Evolutionary conservation across 2,888 invertebrate genomes (phyloP), one percentile per base, ranked within the genome.

Genomic region (Mystacides longicornis): DNA sequence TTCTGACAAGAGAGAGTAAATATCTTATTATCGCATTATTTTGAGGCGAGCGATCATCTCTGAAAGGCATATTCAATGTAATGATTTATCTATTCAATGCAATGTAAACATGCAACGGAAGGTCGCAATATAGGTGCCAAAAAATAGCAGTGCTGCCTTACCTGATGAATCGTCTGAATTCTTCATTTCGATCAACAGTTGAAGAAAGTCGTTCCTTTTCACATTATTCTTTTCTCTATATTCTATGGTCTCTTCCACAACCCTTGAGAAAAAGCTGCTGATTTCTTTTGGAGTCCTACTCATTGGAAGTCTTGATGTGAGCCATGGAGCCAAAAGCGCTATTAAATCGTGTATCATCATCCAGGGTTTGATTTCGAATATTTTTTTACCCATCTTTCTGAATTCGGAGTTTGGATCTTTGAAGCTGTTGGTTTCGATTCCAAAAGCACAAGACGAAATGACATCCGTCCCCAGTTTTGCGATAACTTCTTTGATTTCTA

Each of bases 351-450:
- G 14, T n/a, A 48, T 3, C 9, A n/a, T 16, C 21, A 16, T 48
- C 16, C n/a, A 48, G 4, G 11, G 18, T n/a, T 22, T 18, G 9
- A 48, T 4, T n/a, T 4, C 16, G n/a, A 49, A 54, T 14, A 49
- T 14, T 16, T 16, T 20, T 23, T 54, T 54, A 2, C 54, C 54
- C 49, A 50, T 50, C 22, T 31, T 43, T 43, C 54, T 49, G 7
- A 54, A 59, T 43, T 59, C 56, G 5, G 56, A 50, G 45, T 59
- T 51, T 14, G 58, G 56, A 27, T 56, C 16, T 56, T 56, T 52
- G 49, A 56, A 56, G 20, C 49, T 49, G 49, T 49, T 49, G 3
- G 21, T 33, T n/a, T 49, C 31, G 3, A 49, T 27, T 2, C 49
- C 49, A 19, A 49, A 49, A 18, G 49, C 49, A 19, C 49, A 49